Percentiles rank a stretch among this genome's conserved stretches.
Evolutionary conservation across 2,888 invertebrate genomes (phyloP).

Genomic region (Zygothrica quintamaculata): DNA sequence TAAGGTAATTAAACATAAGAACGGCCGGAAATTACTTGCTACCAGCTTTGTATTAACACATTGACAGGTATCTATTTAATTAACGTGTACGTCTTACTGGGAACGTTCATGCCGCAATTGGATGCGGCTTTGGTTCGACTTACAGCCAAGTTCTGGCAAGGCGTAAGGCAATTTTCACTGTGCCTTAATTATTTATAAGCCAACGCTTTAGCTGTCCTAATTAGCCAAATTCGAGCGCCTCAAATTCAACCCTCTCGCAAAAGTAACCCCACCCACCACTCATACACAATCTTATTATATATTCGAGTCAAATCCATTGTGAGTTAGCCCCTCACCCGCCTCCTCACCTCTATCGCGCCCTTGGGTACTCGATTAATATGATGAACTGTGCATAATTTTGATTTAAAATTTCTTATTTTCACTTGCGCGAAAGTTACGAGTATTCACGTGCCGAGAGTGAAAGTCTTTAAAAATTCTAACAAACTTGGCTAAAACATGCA

Average conservation of each 20-base stretch:
- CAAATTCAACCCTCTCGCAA: constrained; percentile 29
- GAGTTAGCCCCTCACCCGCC: constrained; percentile 1
- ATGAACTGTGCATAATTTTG: constrained; percentile 60
- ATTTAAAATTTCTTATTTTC: constrained; percentile 64
- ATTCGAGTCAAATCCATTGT: constrained; percentile 55
- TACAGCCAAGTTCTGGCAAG: not conserved
- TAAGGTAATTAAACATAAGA: constrained; percentile 3
- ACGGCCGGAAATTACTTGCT: too few species aligned
- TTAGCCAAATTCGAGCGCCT: constrained; percentile 62
- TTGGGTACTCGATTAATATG: constrained; percentile 60
- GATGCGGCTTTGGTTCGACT: constrained; percentile 5
- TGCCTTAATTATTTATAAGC: constrained; percentile 60
- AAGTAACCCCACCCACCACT: not conserved
- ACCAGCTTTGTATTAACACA: constrained; percentile 5
- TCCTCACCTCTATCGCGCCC: too few species aligned
- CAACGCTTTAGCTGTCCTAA: constrained; percentile 61
- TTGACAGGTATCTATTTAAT: constrained; percentile 23
- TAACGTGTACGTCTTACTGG: constrained; percentile 20
- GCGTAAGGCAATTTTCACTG: constrained; percentile 51
- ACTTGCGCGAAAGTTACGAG: constrained; percentile 66
- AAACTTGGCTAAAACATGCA: constrained; percentile 15
- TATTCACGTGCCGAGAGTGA: constrained; percentile 53
- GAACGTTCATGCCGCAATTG: constrained; percentile 1
- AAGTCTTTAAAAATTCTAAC: constrained; percentile 59
- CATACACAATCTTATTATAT: constrained; percentile 52